Conservation (phyloP, 2,113 vertebrate species). For the Oryzias woworae region DNA sequence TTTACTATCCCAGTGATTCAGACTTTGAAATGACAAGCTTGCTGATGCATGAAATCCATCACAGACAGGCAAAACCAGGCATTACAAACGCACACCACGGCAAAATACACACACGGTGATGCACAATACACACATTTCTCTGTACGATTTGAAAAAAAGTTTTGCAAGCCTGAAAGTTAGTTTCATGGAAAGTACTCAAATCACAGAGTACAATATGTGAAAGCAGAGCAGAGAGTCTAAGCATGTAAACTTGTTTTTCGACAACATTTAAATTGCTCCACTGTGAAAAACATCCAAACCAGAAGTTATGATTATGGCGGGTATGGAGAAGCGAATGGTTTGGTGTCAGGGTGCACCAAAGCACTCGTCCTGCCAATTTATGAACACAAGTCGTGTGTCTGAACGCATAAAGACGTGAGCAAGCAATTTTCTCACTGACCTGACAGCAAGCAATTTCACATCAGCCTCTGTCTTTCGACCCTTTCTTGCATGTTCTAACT, state of each 20-base stretch:
- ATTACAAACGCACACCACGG: constrained; percentile 60
- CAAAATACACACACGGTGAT: constrained; percentile 27
- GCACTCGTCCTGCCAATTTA: constrained; percentile 45
- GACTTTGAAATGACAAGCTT: constrained; percentile 43
- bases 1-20: constrained; percentile 37
- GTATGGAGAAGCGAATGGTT: constrained; percentile 6
- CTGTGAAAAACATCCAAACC: constrained; percentile 32
- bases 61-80: constrained; percentile 54
- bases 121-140: constrained; percentile 21
- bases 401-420: constrained; percentile 55
- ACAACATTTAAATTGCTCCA: constrained; percentile 21
- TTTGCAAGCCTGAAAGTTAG: constrained; percentile 3
- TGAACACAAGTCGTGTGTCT: constrained; percentile 53
- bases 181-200: not conserved
- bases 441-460: constrained; percentile 51
- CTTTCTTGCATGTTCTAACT: constrained; percentile 35
- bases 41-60: constrained; percentile 69
- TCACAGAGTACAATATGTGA: too few species aligned
- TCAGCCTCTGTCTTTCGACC: constrained; percentile 44
- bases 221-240: not conserved
- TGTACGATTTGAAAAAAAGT: constrained; percentile 19
- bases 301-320: constrained; percentile 43
- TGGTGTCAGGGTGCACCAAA: constrained; percentile 31
- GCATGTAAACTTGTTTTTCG: constrained; percentile 24
- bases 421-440: constrained; percentile 54